Conservation (phyloP, 2,888 invertebrate genomes). For the Teleogryllus oceanicus region DNA sequence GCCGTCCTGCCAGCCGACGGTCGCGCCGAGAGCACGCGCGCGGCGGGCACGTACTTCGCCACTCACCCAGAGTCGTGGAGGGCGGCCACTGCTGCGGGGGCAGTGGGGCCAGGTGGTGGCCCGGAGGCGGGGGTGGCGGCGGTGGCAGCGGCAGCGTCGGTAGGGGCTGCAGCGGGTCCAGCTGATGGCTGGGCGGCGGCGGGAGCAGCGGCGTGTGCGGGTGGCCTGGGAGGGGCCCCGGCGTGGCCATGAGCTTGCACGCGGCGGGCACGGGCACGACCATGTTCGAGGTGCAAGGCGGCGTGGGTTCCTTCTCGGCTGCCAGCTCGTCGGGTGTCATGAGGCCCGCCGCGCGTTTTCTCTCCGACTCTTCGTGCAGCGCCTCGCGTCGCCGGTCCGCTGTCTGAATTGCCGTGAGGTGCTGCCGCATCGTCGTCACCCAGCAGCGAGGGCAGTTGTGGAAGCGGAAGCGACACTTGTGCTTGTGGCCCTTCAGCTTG, state of each 20-base stretch:
- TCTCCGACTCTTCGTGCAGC: neutral
- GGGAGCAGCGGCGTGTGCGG: neutral
- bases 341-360: neutral
- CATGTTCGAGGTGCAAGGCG: neutral
- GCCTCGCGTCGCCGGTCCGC: neutral
- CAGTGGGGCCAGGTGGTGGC: neutral
- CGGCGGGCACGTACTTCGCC: neutral
- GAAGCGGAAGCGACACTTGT: neutral
- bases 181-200: neutral
- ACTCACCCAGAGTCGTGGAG: neutral
- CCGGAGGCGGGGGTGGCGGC: neutral
- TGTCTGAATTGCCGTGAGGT: neutral
- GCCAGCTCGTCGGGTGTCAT: neutral
- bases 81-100: neutral
- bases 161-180: constrained; percentile 5
- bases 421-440: neutral
- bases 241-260: constrained; percentile 1
- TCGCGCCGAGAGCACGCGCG: neutral
- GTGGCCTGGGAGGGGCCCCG: neutral
- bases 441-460: neutral
- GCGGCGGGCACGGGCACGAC: neutral
- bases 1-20: too few species aligned
- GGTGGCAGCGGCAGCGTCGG: neutral
- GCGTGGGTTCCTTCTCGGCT: neutral
- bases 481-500: neutral